A percentile compares a stretch with the other conserved stretches of the same genome.
Conservation (phyloP, 2,797 vertebrate genomes). For the Enteromius unitaeniatus region DNA sequence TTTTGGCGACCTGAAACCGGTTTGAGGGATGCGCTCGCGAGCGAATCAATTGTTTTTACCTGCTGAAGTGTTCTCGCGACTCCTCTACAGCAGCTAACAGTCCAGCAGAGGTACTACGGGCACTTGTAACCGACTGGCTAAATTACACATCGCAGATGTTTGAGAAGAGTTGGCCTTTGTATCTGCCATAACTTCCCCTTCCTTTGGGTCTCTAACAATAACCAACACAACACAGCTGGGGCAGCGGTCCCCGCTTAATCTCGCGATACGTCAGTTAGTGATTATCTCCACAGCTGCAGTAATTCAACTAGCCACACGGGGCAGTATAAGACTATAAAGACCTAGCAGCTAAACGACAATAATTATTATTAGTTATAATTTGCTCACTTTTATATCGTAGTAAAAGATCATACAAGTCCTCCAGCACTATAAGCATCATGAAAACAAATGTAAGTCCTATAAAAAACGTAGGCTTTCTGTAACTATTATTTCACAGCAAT, state of each 20-base stretch:
- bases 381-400: background rate
- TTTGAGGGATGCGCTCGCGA: conserved; percentile 17
- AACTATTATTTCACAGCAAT: background rate
- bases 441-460: background rate
- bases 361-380: background rate
- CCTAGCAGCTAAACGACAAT: background rate
- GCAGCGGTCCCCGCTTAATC: conserved; percentile 5
- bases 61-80: conserved; percentile 2
- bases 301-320: conserved; percentile 1
- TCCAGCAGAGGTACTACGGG: background rate
- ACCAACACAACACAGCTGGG: background rate
- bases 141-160: background rate
- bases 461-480: background rate
- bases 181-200: conserved; percentile 54
- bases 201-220: conserved; percentile 16
- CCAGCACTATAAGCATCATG: background rate
- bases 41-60: conserved; percentile 43
- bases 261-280: conserved; percentile 34
- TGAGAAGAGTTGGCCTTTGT: background rate
- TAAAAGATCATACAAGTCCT: background rate
- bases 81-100: conserved; percentile 28
- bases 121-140: background rate
- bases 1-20: conserved; percentile 47
- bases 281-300: conserved; percentile 1
- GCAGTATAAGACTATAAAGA: background rate